Evolutionary conservation across 2,113 vertebrate species (phyloP).

Genomic region (Hassar affinis): DNA sequence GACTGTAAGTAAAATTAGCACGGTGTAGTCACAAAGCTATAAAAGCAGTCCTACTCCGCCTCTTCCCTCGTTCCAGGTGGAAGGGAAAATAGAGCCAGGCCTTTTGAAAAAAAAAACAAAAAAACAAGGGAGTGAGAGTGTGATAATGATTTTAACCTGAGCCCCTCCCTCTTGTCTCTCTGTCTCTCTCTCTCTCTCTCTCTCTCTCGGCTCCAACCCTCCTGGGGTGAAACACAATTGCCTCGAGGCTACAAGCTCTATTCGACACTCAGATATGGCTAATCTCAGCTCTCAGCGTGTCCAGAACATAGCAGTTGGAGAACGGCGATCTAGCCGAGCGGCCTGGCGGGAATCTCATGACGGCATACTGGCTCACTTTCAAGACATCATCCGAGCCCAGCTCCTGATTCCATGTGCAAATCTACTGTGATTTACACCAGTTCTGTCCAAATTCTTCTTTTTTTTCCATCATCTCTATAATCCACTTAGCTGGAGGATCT

Average conservation of each 20-base stretch:
- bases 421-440: background rate
- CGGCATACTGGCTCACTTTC: background rate
- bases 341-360: conserved; percentile 8
- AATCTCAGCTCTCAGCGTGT: conserved; percentile 46
- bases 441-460: conserved; percentile 3
- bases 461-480: background rate
- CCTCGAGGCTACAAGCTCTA: conserved; percentile 61
- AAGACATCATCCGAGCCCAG: background rate
- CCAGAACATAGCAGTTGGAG: conserved; percentile 10
- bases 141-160: conserved; percentile 10
- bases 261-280: conserved; percentile 49
- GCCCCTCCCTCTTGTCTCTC: background rate
- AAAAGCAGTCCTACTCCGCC: conserved; percentile 36
- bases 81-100: background rate
- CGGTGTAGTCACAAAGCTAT: conserved; percentile 44
- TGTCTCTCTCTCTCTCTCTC: background rate
- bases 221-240: conserved; percentile 57
- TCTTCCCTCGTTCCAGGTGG: conserved; percentile 30
- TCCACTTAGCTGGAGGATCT: conserved; percentile 26
- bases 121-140: background rate
- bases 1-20: conserved; percentile 51
- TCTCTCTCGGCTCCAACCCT: conserved; percentile 32
- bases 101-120: background rate
- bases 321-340: conserved; percentile 10
- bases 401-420: background rate